Base-by-base conservation (phyloP, 2,797 vertebrate genomes). In the Silurus lanzhouensis region DNA sequence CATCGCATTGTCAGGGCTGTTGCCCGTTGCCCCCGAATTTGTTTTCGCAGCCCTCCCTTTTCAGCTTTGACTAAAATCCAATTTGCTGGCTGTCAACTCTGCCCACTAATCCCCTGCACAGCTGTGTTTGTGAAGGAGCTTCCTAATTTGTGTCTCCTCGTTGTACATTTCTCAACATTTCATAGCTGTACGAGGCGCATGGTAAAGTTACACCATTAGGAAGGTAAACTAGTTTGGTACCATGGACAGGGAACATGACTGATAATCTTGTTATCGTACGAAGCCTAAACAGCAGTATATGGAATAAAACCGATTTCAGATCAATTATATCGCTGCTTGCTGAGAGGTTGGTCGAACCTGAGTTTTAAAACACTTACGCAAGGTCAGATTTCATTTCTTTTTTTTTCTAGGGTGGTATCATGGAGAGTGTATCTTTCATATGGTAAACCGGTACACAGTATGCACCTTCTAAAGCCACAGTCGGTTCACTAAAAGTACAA, bases 61-160 rank as follows among this genome's bases (percentile, higher is more conserved):
- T 77, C 91, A 90, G 91, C 93, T 95, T 93, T 94, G 94, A 95
- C 94, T 95, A 94, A 95, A 95, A 95, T 95, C 95, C 94, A 95
- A 96, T 95, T 96, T 95, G 93, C 93, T 95, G 93, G 92, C 94
- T 95, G 94, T 96, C 95, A 95, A 93, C 93, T 95, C 94, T 93
- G 93, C 92, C 93, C 94, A 93, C 92, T 95, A 95, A 95, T 95
- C 94, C 94, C 92, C 94, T 92, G 93, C 92, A 92, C 91, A 89
- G 94, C 94, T 93, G 93, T 94, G 93, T 92, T 94, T 92, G 93
- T 94, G 93, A 93, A 93, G 92, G 92, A 93, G 93, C 84, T 93
- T 92, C 94, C 94, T 95, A 94, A 94, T 94, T 95, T 93, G 89
- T 91, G 92, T 92, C 92, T 95, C 93, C 93, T 93, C 93, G 10